These are phyloP conservation scores for Pseudochirops cupreus DNA, from an alignment of 2,797 vertebrate genomes.

Conservation along the genomic window DNA sequence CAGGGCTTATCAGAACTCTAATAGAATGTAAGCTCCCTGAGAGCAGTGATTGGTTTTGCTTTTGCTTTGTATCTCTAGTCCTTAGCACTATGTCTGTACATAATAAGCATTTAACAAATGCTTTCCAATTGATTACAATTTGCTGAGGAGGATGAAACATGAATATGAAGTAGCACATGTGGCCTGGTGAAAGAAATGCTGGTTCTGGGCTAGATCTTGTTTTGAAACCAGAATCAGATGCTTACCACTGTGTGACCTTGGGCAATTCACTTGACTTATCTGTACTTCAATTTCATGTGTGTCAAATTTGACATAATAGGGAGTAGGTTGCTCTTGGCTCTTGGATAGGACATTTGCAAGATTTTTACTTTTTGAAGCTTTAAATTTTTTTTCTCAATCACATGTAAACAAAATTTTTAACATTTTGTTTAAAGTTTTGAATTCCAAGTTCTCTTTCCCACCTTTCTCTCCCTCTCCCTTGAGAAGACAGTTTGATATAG, in stretches of 20 bases:
- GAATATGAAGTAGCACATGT: background rate
- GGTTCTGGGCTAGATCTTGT: background rate
- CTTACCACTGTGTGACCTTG: background rate
- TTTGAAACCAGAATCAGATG: background rate
- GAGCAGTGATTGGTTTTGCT: background rate
- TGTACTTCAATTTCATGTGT: background rate
- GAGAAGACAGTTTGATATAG: background rate
- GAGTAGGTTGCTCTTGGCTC: background rate
- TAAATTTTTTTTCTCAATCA: background rate
- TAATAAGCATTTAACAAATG: background rate
- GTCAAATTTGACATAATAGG: background rate
- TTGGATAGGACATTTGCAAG: background rate
- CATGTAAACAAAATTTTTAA: background rate
- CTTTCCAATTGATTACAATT: background rate
- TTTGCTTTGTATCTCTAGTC: background rate
- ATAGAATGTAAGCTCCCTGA: background rate
- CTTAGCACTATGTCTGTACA: background rate
- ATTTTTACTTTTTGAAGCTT: background rate
- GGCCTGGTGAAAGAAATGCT: background rate
- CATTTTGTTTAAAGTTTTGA: background rate
- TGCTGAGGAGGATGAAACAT: background rate
- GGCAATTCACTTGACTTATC: background rate
- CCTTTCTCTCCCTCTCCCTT: too few relatives aligned
- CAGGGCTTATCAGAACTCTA: background rate
- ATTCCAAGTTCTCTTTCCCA: too few relatives aligned